phyloP scores from a whole-genome alignment of 2,888 invertebrate species.

The Perizoma affinitatum region DNA sequence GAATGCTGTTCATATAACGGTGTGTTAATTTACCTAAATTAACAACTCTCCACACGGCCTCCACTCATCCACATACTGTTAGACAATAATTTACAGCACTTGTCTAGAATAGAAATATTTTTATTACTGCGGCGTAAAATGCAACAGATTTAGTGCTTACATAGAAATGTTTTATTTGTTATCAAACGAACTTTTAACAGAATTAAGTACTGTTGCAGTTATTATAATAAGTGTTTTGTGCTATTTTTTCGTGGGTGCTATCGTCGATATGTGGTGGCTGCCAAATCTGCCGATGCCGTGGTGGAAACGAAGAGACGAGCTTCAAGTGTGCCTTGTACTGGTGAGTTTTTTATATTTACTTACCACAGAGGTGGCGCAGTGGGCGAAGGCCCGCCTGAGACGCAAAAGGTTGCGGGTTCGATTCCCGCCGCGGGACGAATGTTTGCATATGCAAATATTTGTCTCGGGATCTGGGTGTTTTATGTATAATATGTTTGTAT shows the following conservation, averaged over 20 bases:
- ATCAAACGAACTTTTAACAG: constrained; percentile 24
- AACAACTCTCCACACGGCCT: constrained; percentile 37
- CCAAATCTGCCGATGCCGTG: constrained; percentile 18
- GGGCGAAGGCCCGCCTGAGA: too few species aligned
- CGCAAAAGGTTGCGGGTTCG: too few species aligned
- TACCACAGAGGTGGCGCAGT: too few species aligned
- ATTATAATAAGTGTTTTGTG: constrained; percentile 18
- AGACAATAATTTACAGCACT: constrained; percentile 23
- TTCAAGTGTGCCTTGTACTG: constrained; percentile 31
- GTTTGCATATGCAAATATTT: too few species aligned
- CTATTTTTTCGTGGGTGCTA: constrained; percentile 19
- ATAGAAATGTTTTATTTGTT: constrained; percentile 28
- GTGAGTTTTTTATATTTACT: constrained; percentile 32
- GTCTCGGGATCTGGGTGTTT: too few species aligned
- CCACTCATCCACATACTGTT: constrained; percentile 22
- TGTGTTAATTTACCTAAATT: constrained; percentile 44
- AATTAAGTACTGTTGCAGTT: constrained; percentile 19
- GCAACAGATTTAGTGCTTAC: too few species aligned
- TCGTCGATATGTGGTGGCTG: constrained; percentile 41
- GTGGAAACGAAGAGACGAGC: constrained; percentile 36
- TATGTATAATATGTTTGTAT: too few species aligned
- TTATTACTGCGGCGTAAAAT: neutral
- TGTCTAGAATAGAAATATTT: constrained; percentile 4
- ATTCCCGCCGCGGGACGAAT: too few species aligned
- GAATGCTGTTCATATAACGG: constrained; percentile 40